Percentiles rank a stretch among this genome's conserved stretches.
These are phyloP conservation scores for Pardosa pseudoannulata DNA, from an alignment of 2,888 invertebrate genomes.

Conservation along the genomic window DNA sequence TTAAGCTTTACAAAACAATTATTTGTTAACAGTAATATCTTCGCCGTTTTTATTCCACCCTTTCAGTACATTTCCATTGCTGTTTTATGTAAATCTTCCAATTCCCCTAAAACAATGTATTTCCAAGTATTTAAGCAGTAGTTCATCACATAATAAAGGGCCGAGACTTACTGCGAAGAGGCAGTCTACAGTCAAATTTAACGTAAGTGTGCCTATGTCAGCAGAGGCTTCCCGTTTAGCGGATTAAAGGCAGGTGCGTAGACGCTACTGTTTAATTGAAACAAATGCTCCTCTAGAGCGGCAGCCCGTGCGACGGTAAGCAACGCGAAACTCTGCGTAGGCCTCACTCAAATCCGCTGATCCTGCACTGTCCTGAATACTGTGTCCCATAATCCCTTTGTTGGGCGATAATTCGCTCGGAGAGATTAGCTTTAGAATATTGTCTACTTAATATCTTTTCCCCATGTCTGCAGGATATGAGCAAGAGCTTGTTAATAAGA, in stretches of 20 bases:
- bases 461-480: not conserved
- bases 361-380: slow-evolving; percentile 19
- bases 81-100: too few relatives aligned
- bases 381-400: slow-evolving; percentile 54
- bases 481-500: not conserved
- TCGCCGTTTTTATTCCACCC: too few relatives aligned
- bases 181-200: not conserved
- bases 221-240: slow-evolving; percentile 15
- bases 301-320: not conserved
- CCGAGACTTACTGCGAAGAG: not conserved
- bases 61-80: too few relatives aligned
- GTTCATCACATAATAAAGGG: not conserved
- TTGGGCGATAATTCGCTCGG: slow-evolving; percentile 52
- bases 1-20: too few relatives aligned
- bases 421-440: slow-evolving; percentile 58
- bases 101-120: too few relatives aligned
- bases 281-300: slow-evolving; percentile 37
- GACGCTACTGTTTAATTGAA: slow-evolving; percentile 50
- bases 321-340: not conserved
- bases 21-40: too few relatives aligned
- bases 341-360: slow-evolving; percentile 21
- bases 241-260: slow-evolving; percentile 4
- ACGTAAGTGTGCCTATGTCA: not conserved
- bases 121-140: too few relatives aligned
- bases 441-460: slow-evolving; percentile 53